phyloP scores from a whole-genome alignment of 1,140 invertebrate genomes.

The Choristoneura fumiferana region DNA sequence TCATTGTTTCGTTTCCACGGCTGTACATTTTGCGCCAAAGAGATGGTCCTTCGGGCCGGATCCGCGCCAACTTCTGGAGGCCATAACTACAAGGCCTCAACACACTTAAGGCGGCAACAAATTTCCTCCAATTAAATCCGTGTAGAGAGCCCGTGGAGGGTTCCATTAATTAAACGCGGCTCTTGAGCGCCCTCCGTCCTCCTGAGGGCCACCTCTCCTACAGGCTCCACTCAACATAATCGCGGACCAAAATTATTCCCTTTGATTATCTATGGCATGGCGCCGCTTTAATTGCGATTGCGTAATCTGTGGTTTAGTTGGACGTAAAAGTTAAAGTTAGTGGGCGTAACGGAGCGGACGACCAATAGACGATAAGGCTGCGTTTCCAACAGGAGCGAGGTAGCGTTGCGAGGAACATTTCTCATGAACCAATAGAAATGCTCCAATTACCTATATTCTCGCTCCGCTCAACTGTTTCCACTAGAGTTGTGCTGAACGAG shows the following conservation, averaged over 20 bases:
- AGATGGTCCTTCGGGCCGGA: too few relatives aligned
- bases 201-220: constrained; percentile 33
- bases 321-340: constrained; percentile 15
- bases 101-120: constrained; percentile 32
- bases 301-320: constrained; percentile 26
- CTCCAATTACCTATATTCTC: too few relatives aligned
- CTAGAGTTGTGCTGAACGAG: too few relatives aligned
- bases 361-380: too few relatives aligned
- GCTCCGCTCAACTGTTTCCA: too few relatives aligned
- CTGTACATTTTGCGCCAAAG: constrained; percentile 6
- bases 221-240: constrained; percentile 45
- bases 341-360: background rate
- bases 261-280: constrained; percentile 53
- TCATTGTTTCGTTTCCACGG: constrained; percentile 10
- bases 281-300: constrained; percentile 43
- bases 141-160: constrained; percentile 41
- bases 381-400: too few relatives aligned
- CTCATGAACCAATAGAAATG: too few relatives aligned
- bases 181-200: constrained; percentile 33
- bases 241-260: constrained; percentile 49
- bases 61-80: constrained; percentile 4
- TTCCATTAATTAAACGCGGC: constrained; percentile 57
- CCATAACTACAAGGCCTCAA: constrained; percentile 10
- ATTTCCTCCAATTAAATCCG: constrained; percentile 60
- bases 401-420: too few relatives aligned